Evolutionary conservation across 2,888 invertebrate species (phyloP).

Genomic region (Oithona nana): DNA sequence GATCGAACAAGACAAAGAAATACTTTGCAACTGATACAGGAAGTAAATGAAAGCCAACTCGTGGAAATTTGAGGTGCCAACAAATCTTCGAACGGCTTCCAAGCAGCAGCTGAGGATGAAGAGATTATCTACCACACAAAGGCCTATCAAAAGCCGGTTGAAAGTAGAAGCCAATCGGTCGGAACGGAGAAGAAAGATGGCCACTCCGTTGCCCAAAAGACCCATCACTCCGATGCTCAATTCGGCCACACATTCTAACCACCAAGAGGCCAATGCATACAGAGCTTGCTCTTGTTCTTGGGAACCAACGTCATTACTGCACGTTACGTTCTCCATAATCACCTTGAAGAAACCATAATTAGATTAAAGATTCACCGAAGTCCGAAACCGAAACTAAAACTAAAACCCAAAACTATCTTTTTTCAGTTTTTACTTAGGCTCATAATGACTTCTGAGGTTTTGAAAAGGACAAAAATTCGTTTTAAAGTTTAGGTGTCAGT

Average conservation of each 20-base stretch:
- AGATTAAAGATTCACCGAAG: too few relatives aligned
- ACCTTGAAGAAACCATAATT: too few relatives aligned
- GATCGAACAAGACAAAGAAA: background rate
- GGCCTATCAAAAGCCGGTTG: background rate
- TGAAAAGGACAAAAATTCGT: too few relatives aligned
- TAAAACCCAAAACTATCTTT: too few relatives aligned
- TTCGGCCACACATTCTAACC: conserved; percentile 3
- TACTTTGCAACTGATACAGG: background rate
- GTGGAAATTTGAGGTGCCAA: background rate
- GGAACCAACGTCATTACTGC: too few relatives aligned
- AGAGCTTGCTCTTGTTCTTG: background rate
- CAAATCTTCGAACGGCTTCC: background rate
- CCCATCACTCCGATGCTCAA: background rate
- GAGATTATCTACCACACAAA: background rate
- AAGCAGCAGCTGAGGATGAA: background rate
- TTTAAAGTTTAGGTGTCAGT: too few relatives aligned
- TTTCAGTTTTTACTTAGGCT: too few relatives aligned
- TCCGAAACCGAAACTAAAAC: too few relatives aligned
- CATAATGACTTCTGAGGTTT: too few relatives aligned
- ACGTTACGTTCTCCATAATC: too few relatives aligned
- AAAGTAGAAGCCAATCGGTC: background rate
- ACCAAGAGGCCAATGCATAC: background rate
- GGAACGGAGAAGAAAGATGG: background rate
- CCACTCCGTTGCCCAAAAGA: background rate
- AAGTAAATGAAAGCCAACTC: conserved; percentile 8